Percentiles rank a stretch among this genome's conserved stretches.
These are phyloP conservation scores for Ammodytes dubius DNA, from an alignment of 2,113 vertebrate genomes.

Conservation along the genomic window DNA sequence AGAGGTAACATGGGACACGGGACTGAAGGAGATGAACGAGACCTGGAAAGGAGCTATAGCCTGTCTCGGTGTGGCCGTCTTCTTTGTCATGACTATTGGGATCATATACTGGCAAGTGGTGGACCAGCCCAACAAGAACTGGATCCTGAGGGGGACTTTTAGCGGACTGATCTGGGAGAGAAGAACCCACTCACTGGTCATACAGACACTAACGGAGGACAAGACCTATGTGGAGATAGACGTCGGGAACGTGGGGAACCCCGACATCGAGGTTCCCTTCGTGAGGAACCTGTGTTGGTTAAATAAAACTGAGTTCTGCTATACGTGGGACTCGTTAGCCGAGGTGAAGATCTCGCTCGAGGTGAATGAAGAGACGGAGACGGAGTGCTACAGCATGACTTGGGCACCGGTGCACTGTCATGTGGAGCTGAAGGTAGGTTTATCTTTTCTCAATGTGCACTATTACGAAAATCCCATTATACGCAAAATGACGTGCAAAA, in stretches of 20 bases:
- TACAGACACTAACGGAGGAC: conserved; percentile 88
- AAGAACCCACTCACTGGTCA: conserved; percentile 86
- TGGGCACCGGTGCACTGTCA: conserved; percentile 91
- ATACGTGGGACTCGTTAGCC: conserved; percentile 90
- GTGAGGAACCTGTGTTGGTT: conserved; percentile 91
- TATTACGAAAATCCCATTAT: background rate
- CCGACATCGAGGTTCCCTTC: conserved; percentile 86
- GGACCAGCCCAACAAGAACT: conserved; percentile 92
- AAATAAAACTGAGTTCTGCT: conserved; percentile 91
- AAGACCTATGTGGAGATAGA: conserved; percentile 86
- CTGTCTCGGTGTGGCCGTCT: conserved; percentile 91
- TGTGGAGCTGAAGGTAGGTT: conserved; percentile 88
- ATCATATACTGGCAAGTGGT: conserved; percentile 96
- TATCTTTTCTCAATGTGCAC: background rate
- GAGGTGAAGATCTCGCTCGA: conserved; percentile 89
- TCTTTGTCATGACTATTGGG: conserved; percentile 94
- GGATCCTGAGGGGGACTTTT: conserved; percentile 89
- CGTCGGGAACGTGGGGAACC: conserved; percentile 85
- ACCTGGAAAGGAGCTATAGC: conserved; percentile 94
- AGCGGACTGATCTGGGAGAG: conserved; percentile 93
- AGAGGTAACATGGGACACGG: conserved; percentile 88
- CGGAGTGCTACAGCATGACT: conserved; percentile 89
- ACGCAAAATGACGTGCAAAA: background rate
- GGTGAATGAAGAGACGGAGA: conserved; percentile 75
- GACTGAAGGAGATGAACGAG: conserved; percentile 92